Percentiles rank a stretch among this genome's conserved stretches.
Conservation (phyloP, 2,888 invertebrate genomes). For the Brenthis ino region DNA sequence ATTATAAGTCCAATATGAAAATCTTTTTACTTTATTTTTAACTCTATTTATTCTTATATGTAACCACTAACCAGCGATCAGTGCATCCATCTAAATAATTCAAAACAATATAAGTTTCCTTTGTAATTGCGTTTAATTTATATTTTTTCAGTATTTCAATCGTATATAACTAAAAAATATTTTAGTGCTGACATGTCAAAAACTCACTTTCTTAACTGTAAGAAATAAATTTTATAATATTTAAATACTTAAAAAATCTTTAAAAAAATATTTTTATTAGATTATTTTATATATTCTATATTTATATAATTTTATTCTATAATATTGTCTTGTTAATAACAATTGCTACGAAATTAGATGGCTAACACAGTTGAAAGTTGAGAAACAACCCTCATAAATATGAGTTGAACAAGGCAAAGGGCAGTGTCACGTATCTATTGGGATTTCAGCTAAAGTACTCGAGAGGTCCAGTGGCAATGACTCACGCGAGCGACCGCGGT, state of each 20-base stretch:
- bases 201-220: too few species aligned
- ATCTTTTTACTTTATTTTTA: too few species aligned
- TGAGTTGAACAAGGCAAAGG: constrained; percentile 53
- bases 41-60: too few species aligned
- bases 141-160: too few species aligned
- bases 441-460: constrained; percentile 54
- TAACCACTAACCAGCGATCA: too few species aligned
- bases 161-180: too few species aligned
- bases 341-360: constrained; percentile 13
- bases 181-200: too few species aligned
- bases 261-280: neutral
- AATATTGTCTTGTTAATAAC: constrained; percentile 15
- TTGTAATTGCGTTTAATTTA: too few species aligned
- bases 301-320: neutral
- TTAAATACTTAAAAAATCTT: neutral
- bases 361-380: constrained; percentile 46
- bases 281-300: neutral
- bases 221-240: too few species aligned
- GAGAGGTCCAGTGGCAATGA: constrained; percentile 54
- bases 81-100: too few species aligned
- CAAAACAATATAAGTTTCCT: too few species aligned
- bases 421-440: constrained; percentile 54
- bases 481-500: constrained; percentile 57
- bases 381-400: constrained; percentile 61
- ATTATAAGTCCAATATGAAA: too few species aligned